These are phyloP conservation scores for Mamestra configurata DNA, from an alignment of 1,140 invertebrate species.

Conservation along the genomic window DNA sequence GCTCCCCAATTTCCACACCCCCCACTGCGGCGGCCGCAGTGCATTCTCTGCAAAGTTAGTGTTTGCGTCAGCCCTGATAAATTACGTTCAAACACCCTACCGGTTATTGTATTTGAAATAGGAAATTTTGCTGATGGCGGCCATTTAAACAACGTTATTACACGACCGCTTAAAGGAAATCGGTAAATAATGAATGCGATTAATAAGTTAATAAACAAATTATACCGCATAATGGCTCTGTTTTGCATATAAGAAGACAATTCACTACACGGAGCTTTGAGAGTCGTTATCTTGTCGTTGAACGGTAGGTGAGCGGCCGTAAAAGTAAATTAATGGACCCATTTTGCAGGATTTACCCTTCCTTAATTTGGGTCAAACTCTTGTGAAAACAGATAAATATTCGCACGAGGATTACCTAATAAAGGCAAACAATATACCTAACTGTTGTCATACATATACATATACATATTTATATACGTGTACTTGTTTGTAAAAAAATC, in stretches of 20 bases:
- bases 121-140: slow-evolving; percentile 14
- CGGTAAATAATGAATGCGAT: slow-evolving; percentile 11
- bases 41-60: slow-evolving; percentile 58
- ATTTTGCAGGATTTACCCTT: slow-evolving; percentile 50
- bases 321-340: slow-evolving; percentile 58
- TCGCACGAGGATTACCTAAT: neutral
- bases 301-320: slow-evolving; percentile 57
- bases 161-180: neutral
- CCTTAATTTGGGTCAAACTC: slow-evolving; percentile 58
- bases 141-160: neutral
- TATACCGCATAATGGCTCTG: slow-evolving; percentile 22
- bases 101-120: slow-evolving; percentile 7
- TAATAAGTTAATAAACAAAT: slow-evolving; percentile 28
- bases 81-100: slow-evolving; percentile 53
- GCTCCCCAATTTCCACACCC: slow-evolving; percentile 50
- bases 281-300: slow-evolving; percentile 58
- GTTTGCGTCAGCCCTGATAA: slow-evolving; percentile 54
- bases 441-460: no score
- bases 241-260: slow-evolving; percentile 40
- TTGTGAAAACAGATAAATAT: slow-evolving; percentile 51
- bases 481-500: neutral
- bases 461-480: no score
- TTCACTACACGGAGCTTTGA: slow-evolving; percentile 18
- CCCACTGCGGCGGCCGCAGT: slow-evolving; percentile 48
- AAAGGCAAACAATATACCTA: neutral